Conservation (phyloP, 1,140 invertebrate genomes). For the Planococcus citri region DNA sequence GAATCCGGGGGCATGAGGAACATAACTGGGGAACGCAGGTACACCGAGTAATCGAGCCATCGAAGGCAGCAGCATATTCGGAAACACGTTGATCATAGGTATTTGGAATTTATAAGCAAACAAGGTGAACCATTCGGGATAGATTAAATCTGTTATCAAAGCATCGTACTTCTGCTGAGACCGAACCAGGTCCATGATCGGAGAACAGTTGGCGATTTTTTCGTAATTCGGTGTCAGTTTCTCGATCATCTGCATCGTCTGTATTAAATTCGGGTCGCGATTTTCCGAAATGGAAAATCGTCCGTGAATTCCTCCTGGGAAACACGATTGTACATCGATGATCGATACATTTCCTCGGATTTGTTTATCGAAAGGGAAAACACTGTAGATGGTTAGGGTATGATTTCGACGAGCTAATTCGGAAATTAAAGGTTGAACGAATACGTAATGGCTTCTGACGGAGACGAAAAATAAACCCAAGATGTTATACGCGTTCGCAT, state of each 20-base stretch:
- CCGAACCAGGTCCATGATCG: conserved; percentile 11
- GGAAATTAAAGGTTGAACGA: conserved; percentile 31
- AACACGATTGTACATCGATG: background rate
- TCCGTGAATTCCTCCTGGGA: background rate
- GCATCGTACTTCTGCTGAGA: background rate
- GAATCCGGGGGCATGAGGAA: background rate
- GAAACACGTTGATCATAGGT: background rate
- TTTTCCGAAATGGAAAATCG: background rate
- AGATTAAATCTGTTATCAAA: background rate
- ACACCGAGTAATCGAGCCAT: background rate
- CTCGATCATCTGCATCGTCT: background rate
- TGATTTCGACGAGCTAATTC: conserved; percentile 31
- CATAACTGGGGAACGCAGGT: background rate
- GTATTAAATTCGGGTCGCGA: too few species aligned
- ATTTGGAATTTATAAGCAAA: background rate
- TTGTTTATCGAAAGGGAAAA: conserved; percentile 34
- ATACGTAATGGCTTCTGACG: conserved; percentile 33
- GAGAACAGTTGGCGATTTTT: conserved; percentile 29
- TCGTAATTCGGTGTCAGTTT: background rate
- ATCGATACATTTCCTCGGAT: background rate
- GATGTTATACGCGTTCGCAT: conserved; percentile 24
- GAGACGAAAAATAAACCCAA: conserved; percentile 30
- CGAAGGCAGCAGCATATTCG: background rate
- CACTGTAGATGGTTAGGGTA: conserved; percentile 30
- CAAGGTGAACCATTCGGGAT: background rate